Evolutionary conservation across 2,888 invertebrate species (phyloP), one percentile per base, ranked within the genome.

Genomic region (Leptinotarsa juncta): DNA sequence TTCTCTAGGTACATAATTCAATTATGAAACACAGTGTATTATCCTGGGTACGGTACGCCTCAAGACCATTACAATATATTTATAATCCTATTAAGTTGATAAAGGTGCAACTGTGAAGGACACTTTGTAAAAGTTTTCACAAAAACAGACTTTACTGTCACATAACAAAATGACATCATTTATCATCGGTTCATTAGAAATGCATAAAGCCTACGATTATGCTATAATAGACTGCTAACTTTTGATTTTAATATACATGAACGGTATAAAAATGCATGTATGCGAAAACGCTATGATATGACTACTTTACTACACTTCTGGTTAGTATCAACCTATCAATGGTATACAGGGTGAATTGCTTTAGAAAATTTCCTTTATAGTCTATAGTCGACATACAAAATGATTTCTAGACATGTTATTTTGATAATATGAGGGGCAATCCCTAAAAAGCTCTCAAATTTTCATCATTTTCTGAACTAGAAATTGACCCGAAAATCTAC

Each of bases 31-130:
- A 67, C 42, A n/a, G 32, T 42, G 26, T 67, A 53, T 68, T 55
- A 55, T 68, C 53, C 26, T 55, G 68, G 53, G 57, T 57, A 57
- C 48, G 57, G 57, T 69, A 69, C 55, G 57, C 69, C 69, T 69
- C 48, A 57, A 14, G 18, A 57, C 69, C 69, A 60, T 69, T 69
- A 69, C 48, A 57, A 69, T 57, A 74, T 74, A 77, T 77, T 77
- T 77, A 78, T 75, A 76, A 74, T 72, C 75, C 70, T 72, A 77
- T 78, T 77, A 79, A 67, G 70, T 74, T 77, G 76, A 77, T 79
- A 71, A 77, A 79, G 78, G 79, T 77, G 77, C 77, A 75, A 78
- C 77, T 72, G 70, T 71, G 79, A 79, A 79, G 79, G 79, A 76
- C 78, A 72, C 51, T 68, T 68, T 70, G 75, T 75, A 79, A 77